These are phyloP conservation scores for Drosophila sucinea DNA, from an alignment of 1,140 invertebrate genomes.

Conservation along the genomic window DNA sequence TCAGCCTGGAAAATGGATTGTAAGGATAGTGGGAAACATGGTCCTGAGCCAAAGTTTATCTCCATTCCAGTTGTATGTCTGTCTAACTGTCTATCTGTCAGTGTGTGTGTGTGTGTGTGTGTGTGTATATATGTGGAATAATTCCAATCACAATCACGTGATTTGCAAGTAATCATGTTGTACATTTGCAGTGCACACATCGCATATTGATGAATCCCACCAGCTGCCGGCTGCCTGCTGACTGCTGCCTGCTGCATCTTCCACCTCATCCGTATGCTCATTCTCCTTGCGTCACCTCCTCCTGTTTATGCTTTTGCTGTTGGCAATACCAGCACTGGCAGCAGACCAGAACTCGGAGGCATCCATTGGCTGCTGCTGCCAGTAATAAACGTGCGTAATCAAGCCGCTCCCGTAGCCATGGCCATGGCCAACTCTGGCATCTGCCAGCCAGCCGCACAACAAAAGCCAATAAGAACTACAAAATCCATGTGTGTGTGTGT, in stretches of 20 bases:
- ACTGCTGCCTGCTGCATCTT: not conserved
- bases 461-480: conserved; percentile 43
- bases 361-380: conserved; percentile 44
- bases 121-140: conserved; percentile 49
- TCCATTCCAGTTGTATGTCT: not conserved
- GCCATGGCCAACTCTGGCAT: conserved; percentile 22
- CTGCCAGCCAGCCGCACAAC: conserved; percentile 48
- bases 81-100: conserved; percentile 10
- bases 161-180: conserved; percentile 80
- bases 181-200: conserved; percentile 67
- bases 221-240: not conserved
- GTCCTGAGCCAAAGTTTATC: not conserved
- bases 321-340: not conserved
- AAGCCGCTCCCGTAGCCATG: conserved; percentile 41
- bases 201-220: conserved; percentile 67
- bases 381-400: conserved; percentile 79
- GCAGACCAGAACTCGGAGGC: not conserved
- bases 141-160: conserved; percentile 72
- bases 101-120: conserved; percentile 17
- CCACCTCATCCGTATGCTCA: not conserved
- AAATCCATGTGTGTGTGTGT: conserved; percentile 35
- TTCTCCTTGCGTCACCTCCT: not conserved
- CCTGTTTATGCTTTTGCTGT: not conserved
- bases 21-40: not conserved
- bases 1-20: not conserved